Evolutionary conservation across 2,113 vertebrate species (phyloP), one percentile per base, ranked within the genome.

Genomic region (Caranx ignobilis): DNA sequence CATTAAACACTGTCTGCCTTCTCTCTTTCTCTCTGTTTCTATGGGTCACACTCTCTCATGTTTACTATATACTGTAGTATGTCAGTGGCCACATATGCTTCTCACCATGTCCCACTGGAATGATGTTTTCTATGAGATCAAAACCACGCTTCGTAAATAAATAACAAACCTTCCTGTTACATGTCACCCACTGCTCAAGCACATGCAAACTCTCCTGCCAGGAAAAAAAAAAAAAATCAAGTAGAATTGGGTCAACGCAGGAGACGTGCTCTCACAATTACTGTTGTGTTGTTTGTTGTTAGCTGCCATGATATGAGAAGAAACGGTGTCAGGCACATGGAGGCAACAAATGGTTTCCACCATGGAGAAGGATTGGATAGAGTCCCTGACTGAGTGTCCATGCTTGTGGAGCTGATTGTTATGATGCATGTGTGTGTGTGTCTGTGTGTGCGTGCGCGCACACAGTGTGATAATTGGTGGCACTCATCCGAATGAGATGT

Each of bases 241-340:
- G 19, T 75, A 32, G 71, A 87, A 83, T 34, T 77, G 78, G 57
- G 79, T 84, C 81, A 90, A 32, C n/a, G 47, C 45, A 56, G 48
- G 45, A 68, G 5, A 73, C 45, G 47, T 37, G 10, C 41, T 31
- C 9, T 19, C 45, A 31, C 32, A 37, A 48, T 47, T 15, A 15
- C 16, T 55, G 7, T 45, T 57, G 16, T 43, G 13, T 47, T 62
- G 63, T 68, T 67, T 63, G 18, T 34, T 62, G 48, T 39, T 26
- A 76, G 63, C 65, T 59, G 55, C 26, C 31, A 26, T 48, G 54
- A 18, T 26, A 6, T 3, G 10, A 64, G 10, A 48, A 6, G 41
- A 45, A 41, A 10, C 19, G 6, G 19, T 43, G 5, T 48, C 19
- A 64, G 6, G 57, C 11, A 15, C 43, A 35, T 21, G 41, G 0